Percentiles rank a stretch among this genome's conserved stretches.
Evolutionary conservation across 2,888 invertebrate genomes (phyloP).

Genomic region (Spisula subtruncata): DNA sequence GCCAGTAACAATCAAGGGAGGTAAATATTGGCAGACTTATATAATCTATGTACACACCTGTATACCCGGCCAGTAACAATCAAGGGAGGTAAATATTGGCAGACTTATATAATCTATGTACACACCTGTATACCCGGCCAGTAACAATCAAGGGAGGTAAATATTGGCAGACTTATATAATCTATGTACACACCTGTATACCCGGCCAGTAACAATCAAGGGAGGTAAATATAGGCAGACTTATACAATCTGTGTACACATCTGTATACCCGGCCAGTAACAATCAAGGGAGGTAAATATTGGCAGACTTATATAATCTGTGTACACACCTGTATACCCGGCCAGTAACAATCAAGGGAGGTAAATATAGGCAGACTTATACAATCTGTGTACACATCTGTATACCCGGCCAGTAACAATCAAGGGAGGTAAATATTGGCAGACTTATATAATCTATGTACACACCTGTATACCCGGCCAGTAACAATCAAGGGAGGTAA

Average conservation of each 20-base stretch:
- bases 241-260: slow-evolving; percentile 93
- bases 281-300: slow-evolving; percentile 99
- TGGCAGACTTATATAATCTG: slow-evolving; percentile 97
- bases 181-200: slow-evolving; percentile 92
- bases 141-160: slow-evolving; percentile 99
- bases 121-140: slow-evolving; percentile 97
- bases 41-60: slow-evolving; percentile 92
- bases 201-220: slow-evolving; percentile 99
- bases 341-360: too few relatives aligned
- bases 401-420: too few relatives aligned
- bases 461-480: too few relatives aligned
- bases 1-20: slow-evolving; percentile 99
- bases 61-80: slow-evolving; percentile 99
- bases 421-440: too few relatives aligned
- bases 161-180: slow-evolving; percentile 98
- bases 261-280: slow-evolving; percentile 98
- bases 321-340: too few relatives aligned
- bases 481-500: slow-evolving; percentile 99
- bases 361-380: too few relatives aligned
- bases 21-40: slow-evolving; percentile 99
- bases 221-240: slow-evolving; percentile 99
- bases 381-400: too few relatives aligned
- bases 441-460: too few relatives aligned
- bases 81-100: slow-evolving; percentile 99
- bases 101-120: slow-evolving; percentile 96